Base-by-base conservation (phyloP, 2,797 vertebrate species). In the Paramormyrops hopkinsi region DNA sequence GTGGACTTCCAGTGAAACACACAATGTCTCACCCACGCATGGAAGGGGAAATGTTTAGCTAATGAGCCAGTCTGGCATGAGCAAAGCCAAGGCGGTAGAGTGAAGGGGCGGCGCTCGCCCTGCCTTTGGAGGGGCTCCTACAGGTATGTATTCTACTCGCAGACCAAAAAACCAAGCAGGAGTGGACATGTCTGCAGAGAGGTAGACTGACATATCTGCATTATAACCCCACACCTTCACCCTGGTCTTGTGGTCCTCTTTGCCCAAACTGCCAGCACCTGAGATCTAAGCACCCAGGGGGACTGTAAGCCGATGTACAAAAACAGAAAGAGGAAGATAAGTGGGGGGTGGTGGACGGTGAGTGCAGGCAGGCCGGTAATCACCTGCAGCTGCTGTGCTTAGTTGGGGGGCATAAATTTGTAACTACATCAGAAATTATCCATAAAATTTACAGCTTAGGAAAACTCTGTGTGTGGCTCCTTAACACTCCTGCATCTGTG, bases 341-440 rank as follows among this genome's bases (percentile, higher is more conserved):
- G 53, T 25, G 29, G 69, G 88, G 90, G 76, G 76, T 44, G 86
- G 82, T 44, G 83, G 86, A 51, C 53, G 90, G 87, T 82, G 59
- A 19, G 88, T 33, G 90, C 73, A 62, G 90, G 54, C 17, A 56
- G 91, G 91, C 3, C 83, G 91, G 92, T 94, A 95, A 96, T 94
- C 91, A 95, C 91, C 93, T 94, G 89, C 95, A 95, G 95, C 95
- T 95, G 95, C 90, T 91, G 88, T 88, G 88, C 91, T 93, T 93
- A 91, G 93, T 92, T 93, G 90, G 90, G 92, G 92, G 91, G 93
- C 91, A 93, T 95, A 95, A 95, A 95, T 95, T 93, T 94, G 92
- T 93, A 94, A 93, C 94, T 94, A 95, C 95, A 95, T 95, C 93
- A 96, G 94, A 96, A 95, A 95, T 95, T 91, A 95, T 95, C 94